phyloP scores from a whole-genome alignment of 1,140 invertebrate species.

The Zaprionus lachaisei region DNA sequence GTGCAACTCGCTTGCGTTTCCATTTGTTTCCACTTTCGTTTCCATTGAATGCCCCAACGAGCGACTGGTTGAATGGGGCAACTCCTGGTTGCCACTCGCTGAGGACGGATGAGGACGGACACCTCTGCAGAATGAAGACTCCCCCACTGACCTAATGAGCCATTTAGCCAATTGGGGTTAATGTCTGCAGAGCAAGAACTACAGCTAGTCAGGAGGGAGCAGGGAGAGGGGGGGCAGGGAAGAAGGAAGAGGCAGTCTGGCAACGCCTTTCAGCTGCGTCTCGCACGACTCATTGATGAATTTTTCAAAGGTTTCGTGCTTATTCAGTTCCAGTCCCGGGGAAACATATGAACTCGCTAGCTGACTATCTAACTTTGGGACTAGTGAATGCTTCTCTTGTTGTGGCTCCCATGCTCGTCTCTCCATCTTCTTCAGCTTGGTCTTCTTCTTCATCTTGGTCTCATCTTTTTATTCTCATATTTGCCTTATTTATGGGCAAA shows the following conservation, averaged over 20 bases:
- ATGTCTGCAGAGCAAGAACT: constrained; percentile 47
- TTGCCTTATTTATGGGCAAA: constrained; percentile 70
- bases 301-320: constrained; percentile 69
- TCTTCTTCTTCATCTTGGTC: constrained; percentile 8
- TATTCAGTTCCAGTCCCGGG: constrained; percentile 39
- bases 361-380: constrained; percentile 40
- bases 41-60: constrained; percentile 36
- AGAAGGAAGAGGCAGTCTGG: constrained; percentile 2
- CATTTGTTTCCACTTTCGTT: constrained; percentile 40
- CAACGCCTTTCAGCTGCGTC: constrained; percentile 36
- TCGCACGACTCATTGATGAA: constrained; percentile 62
- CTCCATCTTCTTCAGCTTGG: not conserved
- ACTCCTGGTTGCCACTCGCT: constrained; percentile 23
- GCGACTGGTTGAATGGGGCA: constrained; percentile 36
- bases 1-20: constrained; percentile 65
- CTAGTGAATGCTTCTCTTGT: constrained; percentile 35
- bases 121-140: constrained; percentile 25
- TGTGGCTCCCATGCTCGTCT: constrained; percentile 21
- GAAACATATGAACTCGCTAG: constrained; percentile 69
- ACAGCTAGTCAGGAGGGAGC: not conserved
- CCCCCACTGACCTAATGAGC: constrained; percentile 76
- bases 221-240: not conserved
- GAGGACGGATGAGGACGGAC: constrained; percentile 13
- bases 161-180: constrained; percentile 77
- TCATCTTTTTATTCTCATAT: constrained; percentile 74